A percentile compares a stretch with the other conserved stretches of the same genome.
Evolutionary conservation across 2,888 invertebrate species (phyloP).

Genomic region (Chelonus formosanus): DNA sequence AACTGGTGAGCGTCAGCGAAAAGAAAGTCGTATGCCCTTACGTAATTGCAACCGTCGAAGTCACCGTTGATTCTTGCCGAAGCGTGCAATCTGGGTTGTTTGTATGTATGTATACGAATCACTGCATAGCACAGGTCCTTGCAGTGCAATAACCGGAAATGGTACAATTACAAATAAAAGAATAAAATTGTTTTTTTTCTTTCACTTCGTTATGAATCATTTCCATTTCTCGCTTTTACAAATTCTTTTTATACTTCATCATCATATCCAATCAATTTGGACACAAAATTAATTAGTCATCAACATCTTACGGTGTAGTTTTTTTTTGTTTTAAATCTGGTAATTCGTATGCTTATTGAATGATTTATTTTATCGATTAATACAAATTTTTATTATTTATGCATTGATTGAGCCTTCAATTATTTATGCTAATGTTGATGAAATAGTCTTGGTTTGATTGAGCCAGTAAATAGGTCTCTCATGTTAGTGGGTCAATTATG

Average conservation of each 20-base stretch:
- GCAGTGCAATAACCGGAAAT: constrained; percentile 17
- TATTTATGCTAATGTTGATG: no score
- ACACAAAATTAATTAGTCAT: no score
- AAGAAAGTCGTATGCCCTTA: constrained; percentile 60
- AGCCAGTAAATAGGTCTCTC: no score
- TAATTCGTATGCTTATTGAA: background rate
- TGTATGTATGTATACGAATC: constrained; percentile 1
- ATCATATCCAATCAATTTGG: no score
- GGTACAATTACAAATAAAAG: constrained; percentile 3
- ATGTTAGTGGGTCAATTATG: no score
- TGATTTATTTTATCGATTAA: no score
- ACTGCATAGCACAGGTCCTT: constrained; percentile 10
- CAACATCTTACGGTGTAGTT: no score
- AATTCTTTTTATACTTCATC: no score
- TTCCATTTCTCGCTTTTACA: no score
- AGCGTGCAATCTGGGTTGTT: constrained; percentile 40
- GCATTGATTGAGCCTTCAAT: no score
- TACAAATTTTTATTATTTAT: no score
- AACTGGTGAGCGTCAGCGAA: constrained; percentile 55
- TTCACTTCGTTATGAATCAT: background rate
- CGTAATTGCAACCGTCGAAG: constrained; percentile 47
- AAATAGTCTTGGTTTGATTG: no score
- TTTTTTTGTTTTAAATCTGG: background rate
- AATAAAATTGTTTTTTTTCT: background rate
- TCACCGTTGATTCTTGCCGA: constrained; percentile 47